A percentile compares a stretch with the other conserved stretches of the same genome.
Conservation (phyloP, 2,888 invertebrate genomes). For the Cartodere bifasciata region DNA sequence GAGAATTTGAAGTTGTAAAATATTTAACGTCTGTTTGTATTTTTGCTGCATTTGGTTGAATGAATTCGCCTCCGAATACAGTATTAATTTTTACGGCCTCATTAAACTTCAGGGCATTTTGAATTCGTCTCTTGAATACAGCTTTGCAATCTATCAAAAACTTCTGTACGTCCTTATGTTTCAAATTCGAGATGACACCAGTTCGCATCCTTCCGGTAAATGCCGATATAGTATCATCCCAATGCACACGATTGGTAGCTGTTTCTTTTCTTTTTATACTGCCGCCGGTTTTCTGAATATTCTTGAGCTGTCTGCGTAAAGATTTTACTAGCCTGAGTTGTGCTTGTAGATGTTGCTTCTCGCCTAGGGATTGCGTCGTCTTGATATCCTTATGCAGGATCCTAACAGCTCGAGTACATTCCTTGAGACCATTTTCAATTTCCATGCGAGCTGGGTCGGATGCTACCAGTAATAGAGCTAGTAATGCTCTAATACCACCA, state of each 20-base stretch:
- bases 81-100: slow-evolving; percentile 13
- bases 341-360: slow-evolving; percentile 9
- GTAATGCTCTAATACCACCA: too few relatives aligned
- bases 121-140: slow-evolving; percentile 12
- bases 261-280: slow-evolving; percentile 1
- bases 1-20: slow-evolving; percentile 14
- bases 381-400: background rate
- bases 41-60: slow-evolving; percentile 10
- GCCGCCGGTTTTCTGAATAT: background rate
- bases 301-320: slow-evolving; percentile 5
- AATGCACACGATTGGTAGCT: slow-evolving; percentile 4
- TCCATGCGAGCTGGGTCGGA: too few relatives aligned
- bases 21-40: slow-evolving; percentile 16
- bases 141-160: slow-evolving; percentile 12
- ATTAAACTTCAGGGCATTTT: slow-evolving; percentile 12
- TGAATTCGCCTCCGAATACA: slow-evolving; percentile 15
- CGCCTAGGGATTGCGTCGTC: slow-evolving; percentile 5
- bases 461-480: too few relatives aligned
- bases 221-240: slow-evolving; percentile 10
- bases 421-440: slow-evolving; percentile 1
- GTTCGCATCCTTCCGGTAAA: slow-evolving; percentile 10
- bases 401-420: background rate
- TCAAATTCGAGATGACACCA: slow-evolving; percentile 9
- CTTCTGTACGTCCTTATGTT: slow-evolving; percentile 12
- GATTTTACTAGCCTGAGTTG: slow-evolving; percentile 5